These are phyloP conservation scores for Epizoanthus scotinus DNA, from an alignment of 92 coral and sea anemone genomes.

Conservation along the genomic window DNA sequence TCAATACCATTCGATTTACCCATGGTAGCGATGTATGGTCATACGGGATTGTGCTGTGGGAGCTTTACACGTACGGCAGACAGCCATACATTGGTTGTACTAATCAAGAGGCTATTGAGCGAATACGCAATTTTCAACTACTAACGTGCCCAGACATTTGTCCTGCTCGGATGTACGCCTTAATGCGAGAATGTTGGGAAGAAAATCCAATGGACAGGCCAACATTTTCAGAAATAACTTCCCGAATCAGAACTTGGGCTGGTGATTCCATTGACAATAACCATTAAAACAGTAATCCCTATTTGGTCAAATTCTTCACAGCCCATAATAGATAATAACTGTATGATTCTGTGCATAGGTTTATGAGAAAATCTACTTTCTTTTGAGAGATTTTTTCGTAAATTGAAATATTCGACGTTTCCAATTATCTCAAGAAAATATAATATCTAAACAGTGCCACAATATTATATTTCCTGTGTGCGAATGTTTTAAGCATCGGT, in stretches of 20 bases:
- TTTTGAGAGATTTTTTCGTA: too few relatives aligned
- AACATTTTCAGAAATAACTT: constrained; percentile 76
- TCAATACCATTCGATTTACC: constrained; percentile 77
- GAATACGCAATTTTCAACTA: constrained; percentile 67
- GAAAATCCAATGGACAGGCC: constrained; percentile 82
- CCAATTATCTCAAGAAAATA: too few relatives aligned
- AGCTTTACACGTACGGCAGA: constrained; percentile 80
- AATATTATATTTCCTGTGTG: too few relatives aligned
- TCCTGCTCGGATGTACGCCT: constrained; percentile 80
- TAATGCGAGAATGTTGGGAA: constrained; percentile 94
- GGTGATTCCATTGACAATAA: constrained; percentile 76
- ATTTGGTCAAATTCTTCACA: too few relatives aligned
- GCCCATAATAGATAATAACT: too few relatives aligned
- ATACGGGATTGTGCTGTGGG: constrained; percentile 91
- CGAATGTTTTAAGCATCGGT: too few relatives aligned
- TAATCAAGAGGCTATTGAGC: constrained; percentile 86
- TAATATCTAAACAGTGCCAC: too few relatives aligned
- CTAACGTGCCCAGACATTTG: constrained; percentile 88
- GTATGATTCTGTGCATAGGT: too few relatives aligned
- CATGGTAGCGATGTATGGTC: constrained; percentile 92
- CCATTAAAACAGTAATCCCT: constrained; percentile 39
- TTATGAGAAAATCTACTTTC: background rate
- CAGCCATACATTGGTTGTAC: constrained; percentile 78
- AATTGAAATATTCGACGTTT: too few relatives aligned
- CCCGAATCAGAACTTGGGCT: constrained; percentile 78